Conservation (phyloP, 2,113 vertebrate species). For the Petrocephalus zakoni region DNA sequence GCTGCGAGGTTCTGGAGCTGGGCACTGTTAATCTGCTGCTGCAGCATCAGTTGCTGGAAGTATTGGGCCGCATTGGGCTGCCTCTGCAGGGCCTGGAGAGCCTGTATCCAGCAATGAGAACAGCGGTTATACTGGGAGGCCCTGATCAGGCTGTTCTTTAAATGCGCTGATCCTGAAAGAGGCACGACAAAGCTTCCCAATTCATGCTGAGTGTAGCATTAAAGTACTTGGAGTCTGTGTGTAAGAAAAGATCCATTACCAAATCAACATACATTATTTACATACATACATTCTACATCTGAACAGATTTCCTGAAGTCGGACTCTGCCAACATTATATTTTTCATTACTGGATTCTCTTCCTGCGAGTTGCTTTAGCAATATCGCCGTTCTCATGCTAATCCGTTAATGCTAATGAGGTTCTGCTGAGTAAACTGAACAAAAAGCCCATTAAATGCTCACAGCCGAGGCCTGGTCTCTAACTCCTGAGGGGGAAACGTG, state of each 20-base stretch:
- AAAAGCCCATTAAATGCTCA: not conserved
- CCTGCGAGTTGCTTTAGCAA: not conserved
- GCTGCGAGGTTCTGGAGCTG: constrained; percentile 94
- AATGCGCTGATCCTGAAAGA: not conserved
- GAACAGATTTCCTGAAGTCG: not conserved
- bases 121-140: not conserved
- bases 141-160: not conserved
- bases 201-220: not conserved
- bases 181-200: not conserved
- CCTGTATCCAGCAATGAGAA: constrained; percentile 56
- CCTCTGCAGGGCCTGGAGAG: constrained; percentile 88
- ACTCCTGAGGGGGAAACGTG: not conserved
- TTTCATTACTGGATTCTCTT: not conserved
- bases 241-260: not conserved
- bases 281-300: not conserved
- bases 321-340: not conserved
- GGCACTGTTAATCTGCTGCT: constrained; percentile 91
- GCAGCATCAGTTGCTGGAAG: constrained; percentile 96
- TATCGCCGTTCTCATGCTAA: not conserved
- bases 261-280: not conserved
- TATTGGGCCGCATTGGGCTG: constrained; percentile 97
- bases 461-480: not conserved
- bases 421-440: not conserved
- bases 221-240: not conserved
- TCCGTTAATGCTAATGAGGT: not conserved